Evolutionary conservation across 1,140 invertebrate genomes (phyloP).

Genomic region (Scaptomyza pallida): DNA sequence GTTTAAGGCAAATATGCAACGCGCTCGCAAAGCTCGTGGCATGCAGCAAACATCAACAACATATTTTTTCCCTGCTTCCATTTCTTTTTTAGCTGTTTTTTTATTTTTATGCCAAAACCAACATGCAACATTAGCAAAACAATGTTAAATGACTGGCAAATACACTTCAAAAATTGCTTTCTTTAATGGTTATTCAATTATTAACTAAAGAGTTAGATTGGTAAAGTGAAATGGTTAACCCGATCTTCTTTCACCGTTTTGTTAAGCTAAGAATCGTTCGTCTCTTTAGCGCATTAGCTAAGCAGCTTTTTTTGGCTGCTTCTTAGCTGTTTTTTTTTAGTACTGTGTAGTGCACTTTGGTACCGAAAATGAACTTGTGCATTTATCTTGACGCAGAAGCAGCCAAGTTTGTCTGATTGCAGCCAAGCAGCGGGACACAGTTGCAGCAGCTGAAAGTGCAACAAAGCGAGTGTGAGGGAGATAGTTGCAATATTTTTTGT

Average conservation of each 20-base stretch:
- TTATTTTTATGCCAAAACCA: conserved; percentile 10
- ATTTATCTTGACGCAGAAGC: conserved; percentile 72
- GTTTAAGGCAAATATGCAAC: conserved; percentile 77
- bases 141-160: conserved; percentile 6
- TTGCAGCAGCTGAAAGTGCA: conserved; percentile 10
- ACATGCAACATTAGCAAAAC: neutral
- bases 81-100: too few species aligned
- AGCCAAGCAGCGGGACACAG: conserved; percentile 58
- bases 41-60: conserved; percentile 73
- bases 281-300: conserved; percentile 27
- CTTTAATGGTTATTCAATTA: too few species aligned
- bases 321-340: neutral
- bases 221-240: too few species aligned
- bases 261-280: neutral
- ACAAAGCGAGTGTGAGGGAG: neutral
- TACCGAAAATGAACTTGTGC: conserved; percentile 78
- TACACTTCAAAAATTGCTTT: conserved; percentile 11
- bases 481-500: conserved; percentile 73
- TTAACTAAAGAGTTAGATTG: neutral
- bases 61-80: conserved; percentile 40
- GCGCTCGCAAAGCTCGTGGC: conserved; percentile 64
- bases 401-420: conserved; percentile 57
- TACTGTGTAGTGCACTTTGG: conserved; percentile 42
- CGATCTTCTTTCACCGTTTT: too few species aligned
- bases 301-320: conserved; percentile 30